These are phyloP conservation scores for Pterocles burchelli DNA, from an alignment of 2,113 vertebrate species.

Conservation along the genomic window DNA sequence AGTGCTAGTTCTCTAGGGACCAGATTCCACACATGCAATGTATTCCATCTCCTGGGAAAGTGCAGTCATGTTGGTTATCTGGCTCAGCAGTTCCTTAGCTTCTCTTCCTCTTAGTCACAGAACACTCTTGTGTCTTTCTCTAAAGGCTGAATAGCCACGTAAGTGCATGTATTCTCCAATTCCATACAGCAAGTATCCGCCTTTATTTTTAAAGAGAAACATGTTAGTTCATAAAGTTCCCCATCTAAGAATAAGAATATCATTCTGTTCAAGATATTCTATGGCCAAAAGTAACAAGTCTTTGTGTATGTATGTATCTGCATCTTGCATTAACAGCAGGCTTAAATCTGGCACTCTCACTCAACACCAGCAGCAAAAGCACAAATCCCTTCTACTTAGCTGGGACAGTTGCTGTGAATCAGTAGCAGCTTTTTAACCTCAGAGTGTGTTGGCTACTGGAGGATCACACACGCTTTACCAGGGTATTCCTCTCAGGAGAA, in stretches of 20 bases:
- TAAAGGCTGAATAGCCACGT: background rate
- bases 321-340: background rate
- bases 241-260: background rate
- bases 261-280: background rate
- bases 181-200: background rate
- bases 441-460: background rate
- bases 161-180: background rate
- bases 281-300: background rate
- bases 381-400: constrained; percentile 20
- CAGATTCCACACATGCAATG: background rate
- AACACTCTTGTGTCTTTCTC: background rate
- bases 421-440: constrained; percentile 16
- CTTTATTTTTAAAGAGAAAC: background rate
- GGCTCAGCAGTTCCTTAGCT: background rate
- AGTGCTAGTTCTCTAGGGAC: background rate
- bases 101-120: background rate
- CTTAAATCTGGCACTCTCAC: background rate
- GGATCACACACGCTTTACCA: background rate
- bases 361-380: constrained; percentile 52
- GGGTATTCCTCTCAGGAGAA: constrained; percentile 55
- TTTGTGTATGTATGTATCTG: background rate
- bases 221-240: background rate
- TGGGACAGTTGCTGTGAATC: background rate
- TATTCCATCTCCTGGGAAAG: background rate
- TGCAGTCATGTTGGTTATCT: background rate